Conservation (phyloP, 2,888 invertebrate genomes). For the Clistopyga incitator region DNA sequence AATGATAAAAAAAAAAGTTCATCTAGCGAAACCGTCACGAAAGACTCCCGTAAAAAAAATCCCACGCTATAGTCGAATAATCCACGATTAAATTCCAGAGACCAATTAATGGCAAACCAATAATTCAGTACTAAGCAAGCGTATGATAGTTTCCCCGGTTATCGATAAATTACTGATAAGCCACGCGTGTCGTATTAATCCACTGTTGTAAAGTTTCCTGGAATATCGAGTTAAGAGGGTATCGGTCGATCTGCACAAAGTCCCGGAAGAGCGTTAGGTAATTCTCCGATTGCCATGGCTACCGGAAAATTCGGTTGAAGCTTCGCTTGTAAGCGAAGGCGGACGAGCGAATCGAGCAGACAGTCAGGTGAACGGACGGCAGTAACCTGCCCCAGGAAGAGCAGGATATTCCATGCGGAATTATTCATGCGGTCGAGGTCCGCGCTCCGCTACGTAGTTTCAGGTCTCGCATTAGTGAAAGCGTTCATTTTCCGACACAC, state of each 20-base stretch:
- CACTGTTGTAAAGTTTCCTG: no score
- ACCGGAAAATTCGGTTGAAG: constrained; percentile 25
- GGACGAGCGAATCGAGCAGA: constrained; percentile 17
- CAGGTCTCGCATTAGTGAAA: constrained; percentile 42
- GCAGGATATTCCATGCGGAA: constrained; percentile 58
- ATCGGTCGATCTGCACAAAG: not conserved
- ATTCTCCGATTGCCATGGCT: constrained; percentile 15
- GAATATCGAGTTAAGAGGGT: no score
- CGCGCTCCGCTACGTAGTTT: constrained; percentile 18
- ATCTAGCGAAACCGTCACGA: no score
- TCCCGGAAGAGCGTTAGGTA: not conserved
- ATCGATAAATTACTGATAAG: no score
- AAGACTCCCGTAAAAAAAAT: no score
- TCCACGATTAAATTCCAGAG: no score
- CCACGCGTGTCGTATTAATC: no score
- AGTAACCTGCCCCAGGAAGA: constrained; percentile 37
- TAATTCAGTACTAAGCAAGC: no score
- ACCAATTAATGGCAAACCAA: no score
- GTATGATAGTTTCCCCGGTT: no score
- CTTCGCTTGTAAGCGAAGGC: constrained; percentile 9
- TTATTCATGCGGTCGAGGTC: constrained; percentile 52
- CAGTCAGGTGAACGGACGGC: constrained; percentile 38
- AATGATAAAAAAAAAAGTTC: no score
- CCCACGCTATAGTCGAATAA: no score
- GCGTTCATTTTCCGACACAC: constrained; percentile 42